A percentile compares a stretch with the other conserved stretches of the same genome.
phyloP scores from a whole-genome alignment of 2,113 vertebrate genomes.

The Tonatia bakeri region DNA sequence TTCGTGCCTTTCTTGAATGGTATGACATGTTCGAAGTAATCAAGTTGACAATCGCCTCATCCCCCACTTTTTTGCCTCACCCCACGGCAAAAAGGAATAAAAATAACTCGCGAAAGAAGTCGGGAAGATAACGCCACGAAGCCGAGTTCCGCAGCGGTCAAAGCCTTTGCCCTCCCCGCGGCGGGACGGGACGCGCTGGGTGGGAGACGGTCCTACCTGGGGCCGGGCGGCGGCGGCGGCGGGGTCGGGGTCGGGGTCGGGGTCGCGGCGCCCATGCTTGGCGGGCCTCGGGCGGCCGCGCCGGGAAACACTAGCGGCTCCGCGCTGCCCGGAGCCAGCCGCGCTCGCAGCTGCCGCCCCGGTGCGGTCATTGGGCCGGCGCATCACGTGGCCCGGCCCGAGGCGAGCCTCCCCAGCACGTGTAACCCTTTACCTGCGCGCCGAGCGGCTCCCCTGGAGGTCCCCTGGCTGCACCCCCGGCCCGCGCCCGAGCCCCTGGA shows the following conservation, averaged over 20 bases:
- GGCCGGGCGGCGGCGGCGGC: background rate
- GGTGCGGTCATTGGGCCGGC: slow-evolving; percentile 47
- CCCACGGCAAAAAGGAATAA: background rate
- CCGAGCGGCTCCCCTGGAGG: background rate
- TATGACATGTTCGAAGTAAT: background rate
- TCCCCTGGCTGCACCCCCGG: background rate
- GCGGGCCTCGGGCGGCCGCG: slow-evolving; percentile 25
- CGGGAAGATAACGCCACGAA: background rate
- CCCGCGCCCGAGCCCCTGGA: background rate
- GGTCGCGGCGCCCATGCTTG: slow-evolving; percentile 52
- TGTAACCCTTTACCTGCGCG: slow-evolving; percentile 53
- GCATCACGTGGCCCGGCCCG: slow-evolving; percentile 57
- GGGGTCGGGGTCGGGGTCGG: background rate
- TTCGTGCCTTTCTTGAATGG: background rate
- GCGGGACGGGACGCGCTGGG: background rate
- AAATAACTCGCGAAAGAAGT: background rate
- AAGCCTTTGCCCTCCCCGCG: fast-evolving
- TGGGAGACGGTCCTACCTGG: slow-evolving; percentile 43
- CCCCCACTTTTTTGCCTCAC: no score
- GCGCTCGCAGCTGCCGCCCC: background rate
- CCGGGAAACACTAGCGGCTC: background rate
- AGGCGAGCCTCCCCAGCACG: background rate
- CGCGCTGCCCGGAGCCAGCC: background rate
- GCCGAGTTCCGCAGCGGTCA: background rate
- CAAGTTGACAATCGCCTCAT: background rate